A percentile compares a stretch with the other conserved stretches of the same genome.
Evolutionary conservation across 2,113 vertebrate species (phyloP).

Genomic region (Strigops habroptila): DNA sequence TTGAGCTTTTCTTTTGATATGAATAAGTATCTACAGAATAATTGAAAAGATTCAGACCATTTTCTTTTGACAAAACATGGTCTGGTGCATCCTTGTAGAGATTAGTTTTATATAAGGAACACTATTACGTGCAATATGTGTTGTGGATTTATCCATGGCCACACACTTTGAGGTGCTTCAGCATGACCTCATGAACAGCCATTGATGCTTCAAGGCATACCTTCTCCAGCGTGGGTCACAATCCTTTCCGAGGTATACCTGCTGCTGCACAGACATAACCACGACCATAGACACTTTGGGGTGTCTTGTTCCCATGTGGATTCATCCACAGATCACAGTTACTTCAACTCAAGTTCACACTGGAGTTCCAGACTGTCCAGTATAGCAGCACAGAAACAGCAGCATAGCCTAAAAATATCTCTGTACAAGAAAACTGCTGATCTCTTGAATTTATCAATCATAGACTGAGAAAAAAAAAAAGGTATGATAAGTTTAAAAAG

Average conservation of each 20-base stretch:
- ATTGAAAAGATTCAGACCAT: background rate
- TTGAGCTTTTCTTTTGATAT: background rate
- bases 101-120: background rate
- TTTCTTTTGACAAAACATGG: background rate
- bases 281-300: background rate
- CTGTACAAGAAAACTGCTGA: background rate
- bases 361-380: background rate
- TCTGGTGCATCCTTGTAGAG: background rate
- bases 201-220: background rate
- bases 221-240: background rate
- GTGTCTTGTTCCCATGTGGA: rapidly evolving
- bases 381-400: background rate
- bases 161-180: background rate
- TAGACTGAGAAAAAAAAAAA: background rate
- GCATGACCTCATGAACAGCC: background rate
- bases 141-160: background rate
- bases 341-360: rapidly evolving
- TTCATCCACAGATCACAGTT: background rate
- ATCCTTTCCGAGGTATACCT: background rate
- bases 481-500: background rate
- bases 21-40: background rate
- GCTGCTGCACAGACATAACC: background rate
- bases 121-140: rapidly evolving
- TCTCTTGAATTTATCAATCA: background rate
- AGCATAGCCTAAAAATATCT: background rate